Percentiles rank a stretch among this genome's conserved stretches.
phyloP scores from a whole-genome alignment of 2,888 invertebrate genomes.

The Eupithecia subfuscata region DNA sequence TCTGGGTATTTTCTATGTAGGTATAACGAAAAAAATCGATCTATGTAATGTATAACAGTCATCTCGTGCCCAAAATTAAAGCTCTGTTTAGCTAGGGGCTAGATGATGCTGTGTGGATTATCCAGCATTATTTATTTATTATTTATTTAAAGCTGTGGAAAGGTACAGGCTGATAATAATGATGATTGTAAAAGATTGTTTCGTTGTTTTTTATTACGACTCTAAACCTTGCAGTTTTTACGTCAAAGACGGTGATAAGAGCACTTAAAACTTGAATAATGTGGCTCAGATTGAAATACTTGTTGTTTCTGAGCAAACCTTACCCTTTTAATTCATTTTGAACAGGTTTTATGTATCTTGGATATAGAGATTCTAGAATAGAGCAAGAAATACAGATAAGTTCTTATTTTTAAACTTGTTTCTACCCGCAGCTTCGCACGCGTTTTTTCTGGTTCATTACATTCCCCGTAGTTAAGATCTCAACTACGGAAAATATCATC shows the following conservation, averaged over 20 bases:
- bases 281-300: not conserved
- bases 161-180: not conserved
- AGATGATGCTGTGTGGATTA: too few species aligned
- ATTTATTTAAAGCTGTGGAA: not conserved
- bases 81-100: too few species aligned
- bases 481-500: too few species aligned
- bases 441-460: too few species aligned
- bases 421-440: not conserved
- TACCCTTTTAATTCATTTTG: constrained; percentile 61
- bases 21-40: too few species aligned
- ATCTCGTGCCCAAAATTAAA: too few species aligned
- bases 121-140: too few species aligned
- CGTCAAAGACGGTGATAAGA: not conserved
- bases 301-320: constrained; percentile 42
- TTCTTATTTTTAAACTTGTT: not conserved
- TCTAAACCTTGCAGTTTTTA: not conserved
- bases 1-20: too few species aligned
- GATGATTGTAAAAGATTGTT: not conserved
- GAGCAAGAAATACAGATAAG: constrained; percentile 1
- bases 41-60: too few species aligned
- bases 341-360: constrained; percentile 56
- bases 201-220: not conserved
- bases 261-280: not conserved
- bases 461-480: too few species aligned
- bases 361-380: constrained; percentile 47